Evolutionary conservation across 1,140 invertebrate genomes (phyloP).

Genomic region (Gryon sp.): DNA sequence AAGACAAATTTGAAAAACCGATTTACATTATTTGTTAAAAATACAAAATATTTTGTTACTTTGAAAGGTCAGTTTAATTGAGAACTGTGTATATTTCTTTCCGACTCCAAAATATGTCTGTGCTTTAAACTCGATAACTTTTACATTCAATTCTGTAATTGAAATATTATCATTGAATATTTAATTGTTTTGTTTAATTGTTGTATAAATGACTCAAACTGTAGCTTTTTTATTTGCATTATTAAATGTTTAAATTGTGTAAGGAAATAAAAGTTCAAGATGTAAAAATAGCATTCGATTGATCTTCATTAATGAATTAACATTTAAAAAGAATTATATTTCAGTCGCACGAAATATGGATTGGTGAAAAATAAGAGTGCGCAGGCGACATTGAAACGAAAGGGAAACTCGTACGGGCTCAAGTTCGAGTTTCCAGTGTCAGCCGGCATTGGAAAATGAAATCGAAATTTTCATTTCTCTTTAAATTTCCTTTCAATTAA

Average conservation of each 20-base stretch:
- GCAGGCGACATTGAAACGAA: constrained; percentile 61
- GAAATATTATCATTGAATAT: no score
- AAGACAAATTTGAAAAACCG: no score
- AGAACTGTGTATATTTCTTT: constrained; percentile 1
- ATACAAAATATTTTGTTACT: not conserved
- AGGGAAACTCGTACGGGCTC: constrained; percentile 35
- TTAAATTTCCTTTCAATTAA: no score
- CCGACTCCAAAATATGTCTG: not conserved
- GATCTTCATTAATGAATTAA: no score
- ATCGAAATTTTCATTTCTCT: constrained; percentile 37
- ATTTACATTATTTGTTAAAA: not conserved
- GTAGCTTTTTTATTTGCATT: no score
- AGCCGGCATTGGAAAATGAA: constrained; percentile 46
- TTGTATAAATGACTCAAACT: no score
- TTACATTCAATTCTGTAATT: no score
- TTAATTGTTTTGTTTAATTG: no score
- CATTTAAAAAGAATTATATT: constrained; percentile 1
- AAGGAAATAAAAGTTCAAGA: no score
- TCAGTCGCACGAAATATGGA: constrained; percentile 29
- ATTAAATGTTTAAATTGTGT: no score
- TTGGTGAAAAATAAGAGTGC: constrained; percentile 53
- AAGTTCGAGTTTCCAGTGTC: constrained; percentile 40
- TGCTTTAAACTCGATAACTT: no score
- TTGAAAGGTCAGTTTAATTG: not conserved
- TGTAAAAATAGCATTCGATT: no score